These are phyloP conservation scores for Parasteatoda tepidariorum DNA, from an alignment of 1,140 invertebrate species.

Conservation along the genomic window DNA sequence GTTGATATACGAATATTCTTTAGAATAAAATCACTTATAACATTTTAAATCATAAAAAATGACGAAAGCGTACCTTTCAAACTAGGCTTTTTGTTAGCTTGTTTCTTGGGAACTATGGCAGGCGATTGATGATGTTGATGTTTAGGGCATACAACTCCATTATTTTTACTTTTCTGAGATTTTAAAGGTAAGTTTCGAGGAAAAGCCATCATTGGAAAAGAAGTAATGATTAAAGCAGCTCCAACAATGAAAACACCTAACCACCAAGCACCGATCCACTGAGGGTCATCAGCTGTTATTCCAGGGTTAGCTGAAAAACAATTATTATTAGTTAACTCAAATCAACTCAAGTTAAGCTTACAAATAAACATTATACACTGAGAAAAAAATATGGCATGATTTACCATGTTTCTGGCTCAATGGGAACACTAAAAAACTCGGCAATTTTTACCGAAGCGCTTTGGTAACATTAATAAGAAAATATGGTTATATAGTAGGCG, in stretches of 20 bases:
- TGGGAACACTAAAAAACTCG: no score
- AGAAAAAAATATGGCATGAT: not conserved
- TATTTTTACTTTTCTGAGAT: slow-evolving; percentile 1
- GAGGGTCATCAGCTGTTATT: slow-evolving; percentile 79
- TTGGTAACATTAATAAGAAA: not conserved
- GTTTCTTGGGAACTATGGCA: slow-evolving; percentile 1
- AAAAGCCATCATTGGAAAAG: slow-evolving; percentile 90
- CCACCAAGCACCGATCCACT: slow-evolving; percentile 93
- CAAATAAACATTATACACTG: not conserved
- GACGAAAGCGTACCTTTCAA: no score
- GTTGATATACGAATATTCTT: no score
- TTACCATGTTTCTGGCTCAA: no score
- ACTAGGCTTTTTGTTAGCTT: slow-evolving; percentile 35
- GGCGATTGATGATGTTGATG: slow-evolving; percentile 26
- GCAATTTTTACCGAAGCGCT: no score
- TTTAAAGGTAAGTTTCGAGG: slow-evolving; percentile 75
- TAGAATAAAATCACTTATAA: no score
- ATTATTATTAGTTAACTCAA: no score
- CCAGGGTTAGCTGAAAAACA: slow-evolving; percentile 32
- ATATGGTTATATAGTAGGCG: no score
- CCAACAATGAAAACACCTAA: slow-evolving; percentile 84
- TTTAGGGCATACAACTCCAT: slow-evolving; percentile 24
- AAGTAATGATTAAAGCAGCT: slow-evolving; percentile 80
- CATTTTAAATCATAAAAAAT: no score
- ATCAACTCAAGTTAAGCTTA: not conserved